Percentiles rank a stretch among this genome's conserved stretches.
Evolutionary conservation across 1,140 invertebrate genomes (phyloP).

Genomic region (Drosophila auraria): DNA sequence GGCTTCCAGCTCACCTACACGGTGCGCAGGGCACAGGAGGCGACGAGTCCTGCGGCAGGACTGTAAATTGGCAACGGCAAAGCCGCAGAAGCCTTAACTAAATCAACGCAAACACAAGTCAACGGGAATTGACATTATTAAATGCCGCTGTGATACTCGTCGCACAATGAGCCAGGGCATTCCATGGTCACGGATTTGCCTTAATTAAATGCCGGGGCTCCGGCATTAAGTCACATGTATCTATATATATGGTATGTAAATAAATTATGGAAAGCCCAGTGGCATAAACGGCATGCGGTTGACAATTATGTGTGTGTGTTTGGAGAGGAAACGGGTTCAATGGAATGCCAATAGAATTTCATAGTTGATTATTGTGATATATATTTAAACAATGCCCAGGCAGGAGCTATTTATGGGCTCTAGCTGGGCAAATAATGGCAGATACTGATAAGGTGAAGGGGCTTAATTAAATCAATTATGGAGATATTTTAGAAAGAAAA

Average conservation of each 20-base stretch:
- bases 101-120: constrained; percentile 49
- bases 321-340: background rate
- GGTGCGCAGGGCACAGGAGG: constrained; percentile 30
- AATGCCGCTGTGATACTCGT: constrained; percentile 41
- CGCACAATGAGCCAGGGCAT: constrained; percentile 24
- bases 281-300: constrained; percentile 35
- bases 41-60: constrained; percentile 12
- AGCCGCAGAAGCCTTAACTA: constrained; percentile 44
- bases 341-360: constrained; percentile 42
- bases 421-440: background rate
- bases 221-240: constrained; percentile 50
- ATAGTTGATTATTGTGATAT: constrained; percentile 38
- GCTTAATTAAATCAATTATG: background rate
- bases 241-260: constrained; percentile 27
- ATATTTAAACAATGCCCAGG: constrained; percentile 16
- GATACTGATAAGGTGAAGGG: background rate
- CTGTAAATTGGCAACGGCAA: constrained; percentile 44
- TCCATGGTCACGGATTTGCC: constrained; percentile 38
- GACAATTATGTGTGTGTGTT: constrained; percentile 8
- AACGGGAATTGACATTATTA: constrained; percentile 68
- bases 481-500: background rate
- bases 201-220: constrained; percentile 61
- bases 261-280: constrained; percentile 57
- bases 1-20: constrained; percentile 70
- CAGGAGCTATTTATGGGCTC: constrained; percentile 3